phyloP scores from a whole-genome alignment of 2,113 vertebrate genomes.

The Asarcornis scutulata region DNA sequence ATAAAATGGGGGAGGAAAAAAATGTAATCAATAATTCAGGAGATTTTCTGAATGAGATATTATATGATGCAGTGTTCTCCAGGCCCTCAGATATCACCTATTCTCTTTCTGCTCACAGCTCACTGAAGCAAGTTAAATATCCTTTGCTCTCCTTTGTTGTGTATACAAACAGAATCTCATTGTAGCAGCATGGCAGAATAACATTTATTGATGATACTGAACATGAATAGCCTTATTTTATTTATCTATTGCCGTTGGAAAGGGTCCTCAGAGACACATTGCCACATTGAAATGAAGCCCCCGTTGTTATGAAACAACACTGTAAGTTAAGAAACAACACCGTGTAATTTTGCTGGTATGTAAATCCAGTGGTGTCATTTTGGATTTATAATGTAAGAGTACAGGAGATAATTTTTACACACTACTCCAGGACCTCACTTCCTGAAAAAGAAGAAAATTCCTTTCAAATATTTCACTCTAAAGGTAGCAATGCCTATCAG shows the following conservation, averaged over 20 bases:
- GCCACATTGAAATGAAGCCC: neutral
- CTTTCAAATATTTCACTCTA: neutral
- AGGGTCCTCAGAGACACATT: neutral
- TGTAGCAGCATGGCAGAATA: neutral
- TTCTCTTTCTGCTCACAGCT: neutral
- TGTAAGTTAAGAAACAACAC: neutral
- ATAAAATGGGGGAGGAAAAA: neutral
- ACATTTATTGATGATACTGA: neutral
- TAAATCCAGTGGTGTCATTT: neutral
- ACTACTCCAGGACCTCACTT: neutral
- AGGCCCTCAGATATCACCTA: neutral
- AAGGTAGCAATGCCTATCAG: neutral
- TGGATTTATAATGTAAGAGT: neutral
- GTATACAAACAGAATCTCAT: neutral
- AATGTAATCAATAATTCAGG: neutral
- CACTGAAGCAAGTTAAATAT: neutral
- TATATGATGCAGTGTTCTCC: neutral
- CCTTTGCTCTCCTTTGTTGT: slow-evolving; percentile 22
- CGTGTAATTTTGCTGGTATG: neutral
- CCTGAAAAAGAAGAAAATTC: neutral
- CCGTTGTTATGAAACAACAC: neutral
- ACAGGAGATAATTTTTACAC: neutral
- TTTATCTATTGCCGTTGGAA: neutral
- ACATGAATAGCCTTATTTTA: neutral
- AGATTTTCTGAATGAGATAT: neutral